Evolutionary conservation across 2,113 vertebrate genomes (phyloP).

Genomic region (Cryptoleucopteryx plumbea): DNA sequence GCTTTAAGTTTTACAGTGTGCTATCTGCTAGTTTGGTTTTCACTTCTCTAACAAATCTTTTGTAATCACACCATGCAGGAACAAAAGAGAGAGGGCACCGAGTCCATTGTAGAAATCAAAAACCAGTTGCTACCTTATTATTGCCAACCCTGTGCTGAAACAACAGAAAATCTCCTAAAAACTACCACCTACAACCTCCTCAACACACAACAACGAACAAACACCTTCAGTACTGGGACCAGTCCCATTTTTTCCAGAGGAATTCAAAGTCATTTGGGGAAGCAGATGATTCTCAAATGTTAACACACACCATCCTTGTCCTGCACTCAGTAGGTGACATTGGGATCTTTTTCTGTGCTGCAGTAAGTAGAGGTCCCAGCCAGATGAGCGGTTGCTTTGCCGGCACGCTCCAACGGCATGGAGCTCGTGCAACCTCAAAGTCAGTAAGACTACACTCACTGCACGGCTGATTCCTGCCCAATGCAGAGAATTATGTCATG

Average conservation of each 20-base stretch:
- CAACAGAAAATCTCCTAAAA: not conserved
- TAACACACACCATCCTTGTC: not conserved
- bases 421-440: not conserved
- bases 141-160: not conserved
- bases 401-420: rapidly evolving
- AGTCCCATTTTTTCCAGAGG: not conserved
- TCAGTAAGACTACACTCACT: not conserved
- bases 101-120: not conserved
- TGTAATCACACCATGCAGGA: not conserved
- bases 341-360: not conserved
- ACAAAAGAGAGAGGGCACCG: rapidly evolving
- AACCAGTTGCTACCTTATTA: not conserved
- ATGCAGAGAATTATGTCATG: not conserved
- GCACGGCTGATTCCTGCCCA: not conserved
- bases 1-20: not conserved
- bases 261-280: not conserved
- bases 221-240: not conserved
- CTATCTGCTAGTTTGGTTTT: not conserved
- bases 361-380: not conserved
- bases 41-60: not conserved
- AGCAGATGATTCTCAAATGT: not conserved
- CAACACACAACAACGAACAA: not conserved
- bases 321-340: not conserved
- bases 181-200: not conserved
- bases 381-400: rapidly evolving